Evolutionary conservation across 2,888 invertebrate genomes (phyloP), one percentile per base, ranked within the genome.

Genomic region (Liopterus haemorrhoidalis): DNA sequence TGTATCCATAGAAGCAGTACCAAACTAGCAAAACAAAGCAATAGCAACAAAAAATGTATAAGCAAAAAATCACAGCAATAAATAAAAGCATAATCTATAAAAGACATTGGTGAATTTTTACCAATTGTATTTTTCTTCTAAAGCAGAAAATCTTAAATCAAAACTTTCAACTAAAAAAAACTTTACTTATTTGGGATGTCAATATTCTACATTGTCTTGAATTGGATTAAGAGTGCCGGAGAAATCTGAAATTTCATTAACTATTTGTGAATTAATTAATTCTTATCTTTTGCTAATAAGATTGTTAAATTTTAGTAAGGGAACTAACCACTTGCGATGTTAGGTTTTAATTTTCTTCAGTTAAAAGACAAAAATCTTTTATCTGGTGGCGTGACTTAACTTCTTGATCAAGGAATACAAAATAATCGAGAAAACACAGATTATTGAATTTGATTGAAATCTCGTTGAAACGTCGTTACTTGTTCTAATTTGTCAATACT

Each of bases 171-270:
- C 41, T 28, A 45, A 38, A 42, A 41, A 48, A 37, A 45, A 44
- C 41, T 46, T 14, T 37, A 43, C 40, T 30, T 28, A 22, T 5
- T 9, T 40, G 31, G 6, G 21, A 25, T 36, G 33, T 20, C 39
- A 45, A 45, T 39, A 45, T 11, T 38, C 45, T 24, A 25, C 25
- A 33, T 45, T 32, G 19, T 20, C 54, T 55, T 67, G 63, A 53
- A 68, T 65, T 49, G 68, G 68, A 50, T 66, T 67, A 65, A 67
- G 65, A 57, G 68, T 68, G 54, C 68, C 68, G 54, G 67, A 57
- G 61, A 64, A 69, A 65, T 68, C 68, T 69, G 68, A 63, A 68
- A 66, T 5, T 36, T 8, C 12, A 18, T 18, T n/a, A n/a, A n/a
- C n/a, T n/a, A n/a, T n/a, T n/a, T n/a, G n/a, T n/a, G n/a, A n/a